These are phyloP conservation scores for Mungos mungo DNA, from an alignment of 2,113 vertebrate genomes.

Conservation along the genomic window DNA sequence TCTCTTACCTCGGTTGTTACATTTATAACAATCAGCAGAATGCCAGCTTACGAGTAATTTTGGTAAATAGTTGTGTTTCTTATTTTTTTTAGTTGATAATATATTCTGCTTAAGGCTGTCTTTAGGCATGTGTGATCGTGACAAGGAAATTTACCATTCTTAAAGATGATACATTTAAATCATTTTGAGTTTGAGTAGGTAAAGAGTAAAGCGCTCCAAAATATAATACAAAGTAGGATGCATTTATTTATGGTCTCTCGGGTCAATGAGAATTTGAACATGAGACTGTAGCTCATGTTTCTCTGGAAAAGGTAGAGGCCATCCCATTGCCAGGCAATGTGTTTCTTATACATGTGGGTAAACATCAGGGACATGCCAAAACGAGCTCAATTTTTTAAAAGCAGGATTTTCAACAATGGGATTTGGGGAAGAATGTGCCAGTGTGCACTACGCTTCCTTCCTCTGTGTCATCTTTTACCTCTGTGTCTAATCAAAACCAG, in stretches of 20 bases:
- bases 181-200: conserved; percentile 24
- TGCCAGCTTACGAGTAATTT: conserved; percentile 9
- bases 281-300: neutral
- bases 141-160: conserved; percentile 47
- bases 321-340: neutral
- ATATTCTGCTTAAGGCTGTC: conserved; percentile 8
- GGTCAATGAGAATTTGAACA: neutral
- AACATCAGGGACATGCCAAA: neutral
- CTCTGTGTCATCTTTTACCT: neutral
- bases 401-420: neutral
- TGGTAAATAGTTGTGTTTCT: conserved; percentile 19
- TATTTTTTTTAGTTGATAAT: conserved; percentile 17
- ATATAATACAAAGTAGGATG: conserved; percentile 54
- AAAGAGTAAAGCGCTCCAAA: neutral
- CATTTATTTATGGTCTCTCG: neutral
- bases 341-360: neutral
- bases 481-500: neutral
- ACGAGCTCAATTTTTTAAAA: neutral
- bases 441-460: neutral
- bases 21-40: neutral
- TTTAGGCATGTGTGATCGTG: neutral
- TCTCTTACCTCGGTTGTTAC: neutral
- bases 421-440: neutral
- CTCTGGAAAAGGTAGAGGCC: neutral
- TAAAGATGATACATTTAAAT: conserved; percentile 46